Conservation (phyloP, 2,113 vertebrate species). For the Galbula dea region DNA sequence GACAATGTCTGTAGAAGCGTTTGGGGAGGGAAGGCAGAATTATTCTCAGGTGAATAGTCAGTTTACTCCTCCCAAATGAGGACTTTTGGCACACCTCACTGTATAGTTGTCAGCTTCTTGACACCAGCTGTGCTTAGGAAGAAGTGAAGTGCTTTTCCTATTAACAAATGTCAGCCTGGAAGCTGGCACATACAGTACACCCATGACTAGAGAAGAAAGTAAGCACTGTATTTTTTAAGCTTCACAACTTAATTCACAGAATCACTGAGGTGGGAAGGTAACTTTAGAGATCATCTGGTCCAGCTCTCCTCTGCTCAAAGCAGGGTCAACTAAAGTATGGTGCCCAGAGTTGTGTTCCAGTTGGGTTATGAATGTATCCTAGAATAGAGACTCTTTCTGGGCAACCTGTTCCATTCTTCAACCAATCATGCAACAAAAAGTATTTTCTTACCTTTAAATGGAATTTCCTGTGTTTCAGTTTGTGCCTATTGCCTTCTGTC, state of each 20-base stretch:
- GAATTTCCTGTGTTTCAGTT: neutral
- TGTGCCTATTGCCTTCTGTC: neutral
- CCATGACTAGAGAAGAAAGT: neutral
- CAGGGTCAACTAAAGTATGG: neutral
- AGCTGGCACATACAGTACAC: neutral
- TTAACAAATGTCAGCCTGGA: neutral
- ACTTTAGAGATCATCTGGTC: neutral
- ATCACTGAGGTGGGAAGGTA: neutral
- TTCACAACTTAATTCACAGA: neutral
- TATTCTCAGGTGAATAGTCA: neutral
- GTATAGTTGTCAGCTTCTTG: neutral
- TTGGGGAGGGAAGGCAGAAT: neutral
- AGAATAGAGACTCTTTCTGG: neutral
- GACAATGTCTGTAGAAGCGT: neutral
- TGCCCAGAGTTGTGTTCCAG: fast-evolving
- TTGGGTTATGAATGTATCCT: neutral
- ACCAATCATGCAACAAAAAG: neutral
- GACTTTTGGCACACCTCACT: neutral
- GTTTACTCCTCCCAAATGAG: neutral
- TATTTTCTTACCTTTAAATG: neutral
- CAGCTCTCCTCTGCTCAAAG: neutral
- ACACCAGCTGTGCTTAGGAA: neutral
- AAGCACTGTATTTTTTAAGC: neutral
- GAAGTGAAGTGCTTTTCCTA: neutral
- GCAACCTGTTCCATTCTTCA: neutral